Evolutionary conservation across 2,797 vertebrate species (phyloP).

Genomic region (Chelon auratus): DNA sequence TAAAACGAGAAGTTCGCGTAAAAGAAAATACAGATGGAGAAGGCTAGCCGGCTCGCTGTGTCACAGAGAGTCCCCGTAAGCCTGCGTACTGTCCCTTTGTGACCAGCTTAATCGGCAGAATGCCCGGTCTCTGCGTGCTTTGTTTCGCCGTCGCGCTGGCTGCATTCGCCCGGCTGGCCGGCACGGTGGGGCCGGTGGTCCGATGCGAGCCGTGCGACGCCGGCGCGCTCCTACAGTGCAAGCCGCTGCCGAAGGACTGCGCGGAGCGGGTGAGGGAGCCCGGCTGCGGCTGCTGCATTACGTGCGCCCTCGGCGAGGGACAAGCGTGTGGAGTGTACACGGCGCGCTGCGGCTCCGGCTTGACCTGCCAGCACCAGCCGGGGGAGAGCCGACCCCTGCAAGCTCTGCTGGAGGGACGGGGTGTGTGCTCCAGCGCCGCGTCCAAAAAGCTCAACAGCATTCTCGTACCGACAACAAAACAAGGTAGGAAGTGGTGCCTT

Average conservation of each 20-base stretch:
- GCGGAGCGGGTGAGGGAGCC: conserved; percentile 90
- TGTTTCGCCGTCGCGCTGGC: conserved; percentile 84
- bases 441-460: conserved; percentile 64
- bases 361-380: conserved; percentile 87
- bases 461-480: conserved; percentile 59
- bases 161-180: conserved; percentile 78
- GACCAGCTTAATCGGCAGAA: conserved; percentile 82
- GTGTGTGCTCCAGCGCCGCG: conserved; percentile 86
- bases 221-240: conserved; percentile 88
- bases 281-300: conserved; percentile 95
- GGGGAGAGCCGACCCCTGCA: conserved; percentile 90
- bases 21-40: conserved; percentile 84
- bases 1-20: conserved; percentile 87
- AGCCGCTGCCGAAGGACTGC: conserved; percentile 87
- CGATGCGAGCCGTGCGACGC: conserved; percentile 92
- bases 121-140: conserved; percentile 84
- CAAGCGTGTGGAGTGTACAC: conserved; percentile 93
- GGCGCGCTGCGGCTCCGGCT: conserved; percentile 90
- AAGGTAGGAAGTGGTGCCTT: conserved; percentile 67
- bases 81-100: conserved; percentile 76
- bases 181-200: conserved; percentile 89
- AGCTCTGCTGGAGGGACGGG: conserved; percentile 92
- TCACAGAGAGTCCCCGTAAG: conserved; percentile 77
- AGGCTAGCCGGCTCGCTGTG: conserved; percentile 76
- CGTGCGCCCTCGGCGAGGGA: conserved; percentile 89